Evolutionary conservation across 2,888 invertebrate genomes (phyloP), one percentile per base, ranked within the genome.

Genomic region (Ennomos quercinarius): DNA sequence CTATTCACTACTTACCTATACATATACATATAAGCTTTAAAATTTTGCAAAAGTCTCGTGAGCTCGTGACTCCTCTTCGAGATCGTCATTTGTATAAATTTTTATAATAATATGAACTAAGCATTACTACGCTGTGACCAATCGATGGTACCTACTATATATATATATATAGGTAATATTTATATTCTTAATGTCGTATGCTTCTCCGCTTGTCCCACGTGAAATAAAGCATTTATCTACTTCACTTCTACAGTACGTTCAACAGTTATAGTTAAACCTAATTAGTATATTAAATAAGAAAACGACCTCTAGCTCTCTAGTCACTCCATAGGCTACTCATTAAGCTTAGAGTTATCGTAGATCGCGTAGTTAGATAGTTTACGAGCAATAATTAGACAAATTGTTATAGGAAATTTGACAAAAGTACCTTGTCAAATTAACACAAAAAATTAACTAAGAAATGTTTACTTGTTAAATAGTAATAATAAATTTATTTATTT

Each of bases 351-450:
- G 1, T 68, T 64, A 68, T 72, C 64, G 73, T 81, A 81, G 80
- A 61, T 71, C 59, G 70, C 73, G 73, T 90, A 90, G 86, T 72
- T 86, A 89, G 85, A 73, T 87, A 88, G 84, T 78, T 80, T 79
- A 83, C 72, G 83, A 91, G 91, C 91, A 91, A 91, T 91, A 90
- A 88, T 82, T 87, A 86, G 68, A 78, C 71, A 52, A 78, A 83
- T 81, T 82, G 77, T 84, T 81, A 83, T 68, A 83, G 68, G 81
- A 81, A 82, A 68, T 81, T 86, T 86, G 84, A 78, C 84, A 83
- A 82, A 81, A 83, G 81, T 84, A 82, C n/a, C n/a, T n/a, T n/a
- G 83, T 68, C 50, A 60, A 69, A 53, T 64, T 53, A 70, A 73
- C 50, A 56, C 67, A 67, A 48, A 40, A 63, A 59, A 67, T 57